Evolutionary conservation across 2,888 invertebrate genomes (phyloP).

Genomic region (Erannis defoliaria): DNA sequence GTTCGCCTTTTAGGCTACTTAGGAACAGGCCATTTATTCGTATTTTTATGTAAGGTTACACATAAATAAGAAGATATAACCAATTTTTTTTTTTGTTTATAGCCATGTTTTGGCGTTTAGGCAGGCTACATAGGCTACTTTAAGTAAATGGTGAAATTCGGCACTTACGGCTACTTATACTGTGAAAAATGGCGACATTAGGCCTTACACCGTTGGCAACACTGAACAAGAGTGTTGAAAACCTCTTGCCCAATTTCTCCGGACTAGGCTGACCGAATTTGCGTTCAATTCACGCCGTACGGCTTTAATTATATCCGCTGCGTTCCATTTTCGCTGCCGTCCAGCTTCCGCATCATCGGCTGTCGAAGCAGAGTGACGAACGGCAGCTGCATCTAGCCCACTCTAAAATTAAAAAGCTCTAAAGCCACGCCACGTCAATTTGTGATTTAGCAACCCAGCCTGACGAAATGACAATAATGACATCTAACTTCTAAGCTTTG

Average conservation of each 20-base stretch:
- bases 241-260: slow-evolving; percentile 44
- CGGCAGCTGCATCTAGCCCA: slow-evolving; percentile 42
- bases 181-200: no score
- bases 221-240: slow-evolving; percentile 44
- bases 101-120: no score
- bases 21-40: no score
- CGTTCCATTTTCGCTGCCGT: slow-evolving; percentile 80
- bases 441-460: slow-evolving; percentile 58
- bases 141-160: no score
- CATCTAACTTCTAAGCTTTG: slow-evolving; percentile 4
- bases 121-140: no score
- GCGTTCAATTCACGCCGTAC: slow-evolving; percentile 73
- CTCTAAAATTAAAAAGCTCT: slow-evolving; percentile 48
- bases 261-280: slow-evolving; percentile 69
- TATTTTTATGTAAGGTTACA: no score
- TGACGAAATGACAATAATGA: background rate
- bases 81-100: no score
- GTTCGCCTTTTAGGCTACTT: no score
- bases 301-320: slow-evolving; percentile 84
- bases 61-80: no score
- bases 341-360: slow-evolving; percentile 76
- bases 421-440: slow-evolving; percentile 62
- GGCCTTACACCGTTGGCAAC: no score
- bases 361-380: slow-evolving; percentile 63
- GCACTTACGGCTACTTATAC: no score